Evolutionary conservation across 2,888 invertebrate species (phyloP), one percentile per base, ranked within the genome.

Genomic region (Osmoderma eremita): DNA sequence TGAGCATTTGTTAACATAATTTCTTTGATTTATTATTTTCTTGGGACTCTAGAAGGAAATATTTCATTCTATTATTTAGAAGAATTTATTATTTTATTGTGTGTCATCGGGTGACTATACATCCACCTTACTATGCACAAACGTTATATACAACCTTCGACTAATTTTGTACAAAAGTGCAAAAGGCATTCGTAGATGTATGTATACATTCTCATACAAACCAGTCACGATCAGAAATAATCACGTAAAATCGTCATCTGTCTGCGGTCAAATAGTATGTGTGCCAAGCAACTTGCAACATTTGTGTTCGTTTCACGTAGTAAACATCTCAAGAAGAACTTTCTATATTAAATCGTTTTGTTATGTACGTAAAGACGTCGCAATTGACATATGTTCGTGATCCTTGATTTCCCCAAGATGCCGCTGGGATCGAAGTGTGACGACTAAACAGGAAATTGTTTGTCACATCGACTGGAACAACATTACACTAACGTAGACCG

Each of bases 401-500:
- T 45, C 45, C 58, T 48, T 30, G 58, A 30, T 45, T 45, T 30
- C 18, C n/a, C 18, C 17, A 36, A 5, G 12, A 18, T 45, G 30
- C 30, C 30, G 45, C 30, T 10, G 17, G 30, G 58, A 30, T 45
- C 45, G 58, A 48, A 45, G 45, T 17, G 45, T 30, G 58, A 61
- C 58, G 58, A 45, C 58, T 61, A 61, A 61, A 48, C 58, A 61
- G 58, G 58, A 61, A 61, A 61, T 61, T 61, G 45, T 61, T 61
- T 61, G 58, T 48, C 30, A 61, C 58, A 48, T 61, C 58, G 58
- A 30, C 13, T 61, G 58, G 45, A 48, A 61, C 58, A 45, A 30
- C 45, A 61, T 45, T 61, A 61, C 58, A 36, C 45, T 48, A 48
- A 30, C 58, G 45, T 30, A 45, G 36, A 61, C 58, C 58, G 24